These are phyloP conservation scores for Agriotes lineatus DNA, from an alignment of 2,888 invertebrate species.

Conservation along the genomic window DNA sequence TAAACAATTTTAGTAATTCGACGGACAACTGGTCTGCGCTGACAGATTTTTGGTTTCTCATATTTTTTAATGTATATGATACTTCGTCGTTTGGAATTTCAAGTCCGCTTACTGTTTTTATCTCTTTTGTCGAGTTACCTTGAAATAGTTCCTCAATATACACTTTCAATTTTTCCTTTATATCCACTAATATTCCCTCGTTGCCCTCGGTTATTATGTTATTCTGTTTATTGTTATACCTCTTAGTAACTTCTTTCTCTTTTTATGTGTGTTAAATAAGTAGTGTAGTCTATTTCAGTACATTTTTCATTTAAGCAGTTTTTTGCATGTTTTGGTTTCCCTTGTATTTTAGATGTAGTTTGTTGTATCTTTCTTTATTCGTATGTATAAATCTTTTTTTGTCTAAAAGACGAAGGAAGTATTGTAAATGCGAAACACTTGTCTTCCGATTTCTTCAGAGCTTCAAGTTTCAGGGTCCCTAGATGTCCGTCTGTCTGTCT, in stretches of 20 bases:
- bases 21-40: background rate
- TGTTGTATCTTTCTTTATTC: background rate
- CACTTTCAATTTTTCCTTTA: background rate
- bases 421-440: too few relatives aligned
- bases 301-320: background rate
- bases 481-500: too few relatives aligned
- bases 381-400: background rate
- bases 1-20: background rate
- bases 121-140: background rate
- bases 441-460: too few relatives aligned
- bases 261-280: too few relatives aligned
- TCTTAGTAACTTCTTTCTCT: background rate
- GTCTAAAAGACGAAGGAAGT: too few relatives aligned
- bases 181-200: background rate
- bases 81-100: background rate
- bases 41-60: background rate
- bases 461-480: too few relatives aligned
- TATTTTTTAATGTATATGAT: background rate
- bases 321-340: background rate
- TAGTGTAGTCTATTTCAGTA: too few relatives aligned
- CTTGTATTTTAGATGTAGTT: background rate
- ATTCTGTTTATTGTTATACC: background rate
- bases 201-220: background rate
- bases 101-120: background rate
- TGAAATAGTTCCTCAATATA: background rate